Percentiles rank a stretch among this genome's conserved stretches.
Evolutionary conservation across 2,888 invertebrate genomes (phyloP).

Genomic region (Leptopilina syphax): DNA sequence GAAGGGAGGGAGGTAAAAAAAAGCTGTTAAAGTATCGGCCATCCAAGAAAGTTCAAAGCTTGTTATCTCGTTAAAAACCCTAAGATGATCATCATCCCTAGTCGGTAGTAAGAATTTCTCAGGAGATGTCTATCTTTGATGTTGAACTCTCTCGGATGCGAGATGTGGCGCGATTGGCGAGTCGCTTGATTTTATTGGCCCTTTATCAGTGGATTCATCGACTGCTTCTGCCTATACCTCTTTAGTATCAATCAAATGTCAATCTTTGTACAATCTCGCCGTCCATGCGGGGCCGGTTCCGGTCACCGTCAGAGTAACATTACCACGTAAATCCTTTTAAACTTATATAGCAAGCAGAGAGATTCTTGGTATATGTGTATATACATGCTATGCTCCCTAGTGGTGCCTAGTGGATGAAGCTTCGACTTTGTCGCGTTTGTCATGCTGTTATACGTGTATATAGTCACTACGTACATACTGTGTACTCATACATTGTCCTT

Average conservation of each 20-base stretch:
- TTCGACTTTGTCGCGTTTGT: slow-evolving; percentile 67
- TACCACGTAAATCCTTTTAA: slow-evolving; percentile 17
- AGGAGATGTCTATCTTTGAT: slow-evolving; percentile 25
- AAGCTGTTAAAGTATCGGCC: background rate
- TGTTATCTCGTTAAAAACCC: background rate
- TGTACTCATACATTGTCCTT: slow-evolving; percentile 70
- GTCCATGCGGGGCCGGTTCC: background rate
- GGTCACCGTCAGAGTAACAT: background rate
- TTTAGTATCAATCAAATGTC: slow-evolving; percentile 32
- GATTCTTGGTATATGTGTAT: no score
- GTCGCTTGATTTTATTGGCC: slow-evolving; percentile 31
- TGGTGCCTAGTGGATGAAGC: slow-evolving; percentile 40
- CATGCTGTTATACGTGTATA: slow-evolving; percentile 42
- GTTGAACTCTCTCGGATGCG: slow-evolving; percentile 25
- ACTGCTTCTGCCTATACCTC: background rate
- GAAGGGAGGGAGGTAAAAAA: background rate
- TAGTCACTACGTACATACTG: slow-evolving; percentile 37
- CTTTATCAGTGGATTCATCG: slow-evolving; percentile 21
- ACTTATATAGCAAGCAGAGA: background rate
- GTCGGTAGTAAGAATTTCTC: background rate
- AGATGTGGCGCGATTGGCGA: slow-evolving; percentile 31
- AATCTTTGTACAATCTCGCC: slow-evolving; percentile 24
- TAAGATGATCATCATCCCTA: background rate
- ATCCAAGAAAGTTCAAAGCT: slow-evolving; percentile 1
- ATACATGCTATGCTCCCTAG: background rate